phyloP scores from a whole-genome alignment of 2,113 vertebrate genomes.

The Paedocypris sp. region DNA sequence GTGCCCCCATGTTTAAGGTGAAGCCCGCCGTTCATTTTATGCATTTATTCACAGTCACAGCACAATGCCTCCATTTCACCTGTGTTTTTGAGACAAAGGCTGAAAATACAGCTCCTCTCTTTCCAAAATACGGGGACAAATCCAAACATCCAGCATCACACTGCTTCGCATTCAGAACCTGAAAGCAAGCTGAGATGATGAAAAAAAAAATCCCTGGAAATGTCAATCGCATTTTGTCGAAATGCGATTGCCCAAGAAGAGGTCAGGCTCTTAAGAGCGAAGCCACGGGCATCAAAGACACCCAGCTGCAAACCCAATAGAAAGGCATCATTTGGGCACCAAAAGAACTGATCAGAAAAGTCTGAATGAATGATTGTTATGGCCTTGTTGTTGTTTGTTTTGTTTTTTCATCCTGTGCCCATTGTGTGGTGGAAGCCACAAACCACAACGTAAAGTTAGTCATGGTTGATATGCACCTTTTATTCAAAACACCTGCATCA shows the following conservation, averaged over 20 bases:
- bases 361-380: background rate
- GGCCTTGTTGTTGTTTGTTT: background rate
- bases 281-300: slow-evolving; percentile 5
- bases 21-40: background rate
- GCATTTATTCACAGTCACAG: background rate
- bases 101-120: background rate
- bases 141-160: background rate
- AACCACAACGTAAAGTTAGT: background rate
- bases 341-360: background rate
- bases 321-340: background rate
- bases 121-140: background rate
- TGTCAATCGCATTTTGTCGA: slow-evolving; percentile 13
- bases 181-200: slow-evolving; percentile 3
- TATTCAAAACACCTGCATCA: background rate
- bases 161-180: background rate
- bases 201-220: slow-evolving; percentile 12
- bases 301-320: background rate
- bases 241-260: slow-evolving; percentile 11
- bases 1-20: background rate
- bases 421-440: background rate
- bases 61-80: background rate
- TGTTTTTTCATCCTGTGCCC: background rate
- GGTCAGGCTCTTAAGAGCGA: slow-evolving; percentile 1
- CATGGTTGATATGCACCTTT: background rate
- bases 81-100: background rate